Evolutionary conservation across 92 coral and sea anemone species (phyloP), one percentile per base, ranked within the genome.

Genomic region (Bergia puertoricense): DNA sequence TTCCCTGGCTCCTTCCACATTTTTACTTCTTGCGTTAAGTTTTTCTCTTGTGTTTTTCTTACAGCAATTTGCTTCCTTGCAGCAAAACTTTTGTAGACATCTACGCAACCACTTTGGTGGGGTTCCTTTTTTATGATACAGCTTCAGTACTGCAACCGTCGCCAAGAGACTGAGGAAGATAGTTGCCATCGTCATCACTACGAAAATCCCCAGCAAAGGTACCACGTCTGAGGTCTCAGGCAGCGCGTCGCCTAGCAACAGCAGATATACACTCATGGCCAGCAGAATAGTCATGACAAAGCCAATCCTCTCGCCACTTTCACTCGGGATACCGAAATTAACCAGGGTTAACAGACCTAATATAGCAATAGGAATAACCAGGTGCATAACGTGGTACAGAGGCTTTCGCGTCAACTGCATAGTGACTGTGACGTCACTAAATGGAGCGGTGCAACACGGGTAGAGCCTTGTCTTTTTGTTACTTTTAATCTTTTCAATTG

Each of bases 301-400:
- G 5, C 98, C 96, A 73, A 96, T 91, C 76, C 98, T 80, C 72
- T 94, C 98, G 16, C 98, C 98, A 44, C 98, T 93, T 82, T 96
- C 98, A 30, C 96, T 92, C 5, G 98, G 98, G 3, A 92, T 91
- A 38, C 85, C 86, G 81, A 96, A 94, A 88, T 92, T 92, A 9
- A 93, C 80, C 43, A 95, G 68, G 15, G 92, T 91, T 15, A 94
- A 82, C 43, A 89, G 22, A 9, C 91, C 81, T 20, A 95, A 89
- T n/a, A 94, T 89, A 30, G 91, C 86, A 80, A 94, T 93, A 2
- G 98, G 98, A 11, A 94, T 88, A 44, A 96, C 85, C 50, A 94
- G 91, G 85, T 96, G 93, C 89, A 94, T 43, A 16, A 94, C 91
- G 86, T 95, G 94, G 78, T 95, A 96, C 9, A 90, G 71, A 5